Conservation (phyloP, 1,140 invertebrate genomes). For the Planococcus citri region DNA sequence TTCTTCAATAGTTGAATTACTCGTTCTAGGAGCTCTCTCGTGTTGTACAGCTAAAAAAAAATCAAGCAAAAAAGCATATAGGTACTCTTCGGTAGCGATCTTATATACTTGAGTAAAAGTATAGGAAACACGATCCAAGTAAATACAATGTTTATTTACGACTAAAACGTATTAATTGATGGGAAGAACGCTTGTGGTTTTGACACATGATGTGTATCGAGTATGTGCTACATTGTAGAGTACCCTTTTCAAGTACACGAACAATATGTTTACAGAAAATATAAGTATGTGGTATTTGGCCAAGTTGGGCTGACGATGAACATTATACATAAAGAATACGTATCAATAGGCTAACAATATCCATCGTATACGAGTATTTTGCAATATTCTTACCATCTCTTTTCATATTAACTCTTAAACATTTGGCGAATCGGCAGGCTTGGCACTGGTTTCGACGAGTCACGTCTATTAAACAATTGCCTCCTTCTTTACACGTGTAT, state of each 20-base stretch:
- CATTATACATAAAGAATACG: too few relatives aligned
- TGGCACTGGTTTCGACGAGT: slow-evolving; percentile 88
- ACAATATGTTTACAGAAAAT: too few relatives aligned
- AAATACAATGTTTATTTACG: too few relatives aligned
- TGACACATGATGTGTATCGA: slow-evolving; percentile 20
- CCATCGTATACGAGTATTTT: neutral
- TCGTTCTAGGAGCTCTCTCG: slow-evolving; percentile 61
- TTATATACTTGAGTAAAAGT: too few relatives aligned
- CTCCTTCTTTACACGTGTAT: slow-evolving; percentile 86
- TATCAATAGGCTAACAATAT: too few relatives aligned
- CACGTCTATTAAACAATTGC: slow-evolving; percentile 79
- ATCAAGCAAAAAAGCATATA: neutral
- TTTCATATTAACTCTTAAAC: slow-evolving; percentile 88
- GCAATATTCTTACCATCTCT: slow-evolving; percentile 60
- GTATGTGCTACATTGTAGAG: neutral
- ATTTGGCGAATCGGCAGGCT: slow-evolving; percentile 84
- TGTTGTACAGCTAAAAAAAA: slow-evolving; percentile 67
- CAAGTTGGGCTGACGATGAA: too few relatives aligned
- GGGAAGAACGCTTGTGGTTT: slow-evolving; percentile 21
- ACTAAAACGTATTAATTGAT: slow-evolving; percentile 21
- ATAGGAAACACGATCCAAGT: neutral
- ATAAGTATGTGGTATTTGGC: too few relatives aligned
- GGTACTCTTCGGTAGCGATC: too few relatives aligned
- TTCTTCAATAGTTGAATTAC: slow-evolving; percentile 18
- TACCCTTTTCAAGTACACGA: neutral